These are phyloP conservation scores for Tringa solitaria DNA, from an alignment of 2,113 vertebrate species.

Conservation along the genomic window DNA sequence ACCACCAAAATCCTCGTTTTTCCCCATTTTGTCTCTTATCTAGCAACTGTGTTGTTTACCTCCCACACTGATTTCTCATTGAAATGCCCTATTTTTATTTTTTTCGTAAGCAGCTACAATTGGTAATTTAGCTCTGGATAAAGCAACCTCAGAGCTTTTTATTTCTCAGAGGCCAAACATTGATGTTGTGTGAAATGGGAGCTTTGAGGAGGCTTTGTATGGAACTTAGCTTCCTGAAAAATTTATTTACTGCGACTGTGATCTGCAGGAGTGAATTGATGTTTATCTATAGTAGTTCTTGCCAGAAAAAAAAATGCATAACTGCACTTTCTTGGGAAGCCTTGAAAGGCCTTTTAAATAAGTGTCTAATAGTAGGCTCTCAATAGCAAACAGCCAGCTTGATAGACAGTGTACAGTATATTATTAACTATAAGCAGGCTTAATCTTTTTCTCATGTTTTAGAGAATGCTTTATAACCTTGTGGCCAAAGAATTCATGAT, in stretches of 20 bases:
- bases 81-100: not conserved
- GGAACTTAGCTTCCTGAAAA: conserved; percentile 76
- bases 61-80: not conserved
- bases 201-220: conserved; percentile 73
- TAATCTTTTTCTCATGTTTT: conserved; percentile 71
- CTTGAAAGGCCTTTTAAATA: conserved; percentile 73
- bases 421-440: conserved; percentile 69
- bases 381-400: conserved; percentile 50
- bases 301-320: conserved; percentile 63
- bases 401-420: conserved; percentile 55
- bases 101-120: conserved; percentile 38
- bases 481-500: conserved; percentile 64
- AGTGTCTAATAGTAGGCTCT: conserved; percentile 70
- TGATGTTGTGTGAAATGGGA: conserved; percentile 75
- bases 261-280: conserved; percentile 73
- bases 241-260: conserved; percentile 78
- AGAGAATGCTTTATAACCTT: conserved; percentile 68
- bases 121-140: conserved; percentile 68
- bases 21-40: not conserved
- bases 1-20: not conserved
- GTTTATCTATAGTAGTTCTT: conserved; percentile 71
- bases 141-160: conserved; percentile 67
- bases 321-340: conserved; percentile 64
- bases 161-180: conserved; percentile 70
- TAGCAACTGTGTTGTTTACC: not conserved